Evolutionary conservation across 2,888 invertebrate genomes (phyloP), one percentile per base, ranked within the genome.

Genomic region (Cremastinae sp.): DNA sequence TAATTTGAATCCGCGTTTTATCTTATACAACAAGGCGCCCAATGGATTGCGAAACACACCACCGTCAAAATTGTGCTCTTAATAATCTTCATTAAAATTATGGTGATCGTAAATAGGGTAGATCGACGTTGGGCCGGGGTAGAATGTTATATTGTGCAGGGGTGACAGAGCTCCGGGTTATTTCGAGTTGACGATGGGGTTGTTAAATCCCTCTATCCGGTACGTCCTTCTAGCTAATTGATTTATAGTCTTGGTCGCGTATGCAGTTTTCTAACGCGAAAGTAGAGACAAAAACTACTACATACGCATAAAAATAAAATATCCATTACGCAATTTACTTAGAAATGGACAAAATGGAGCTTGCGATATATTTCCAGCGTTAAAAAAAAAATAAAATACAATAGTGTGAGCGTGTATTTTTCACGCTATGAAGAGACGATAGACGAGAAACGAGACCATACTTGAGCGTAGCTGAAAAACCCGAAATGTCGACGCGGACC

Each of bases 171-270:
- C 14, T 22, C 20, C 37, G 37, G 45, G 28, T 9, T 1, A 59
- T n/a, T 16, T 37, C 35, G 16, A 55, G 12, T 47, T 49, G 55
- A 74, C 59, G 53, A 39, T 20, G 43, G 56, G 39, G 62, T 49
- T 66, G 43, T 68, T 68, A 39, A 66, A 72, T 68, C 43, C 22
- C 55, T n/a, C 43, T 56, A n/a, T 43, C 35, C 22, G 39, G 1
- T 39, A 12, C 5, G 41, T 49, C 5, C 16, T 20, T n/a, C 56
- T n/a, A 37, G 37, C 56, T 68, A 68, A 75, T 75, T 75, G 62
- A 75, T 66, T 75, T 47, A 56, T 75, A 43, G 9, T 20, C 43
- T 28, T 2, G 28, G 43, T 45, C 58, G 37, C 12, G 8, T 10
- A 12, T 20, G 51, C 22, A 35, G 10, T 14, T 10, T 16, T 35